These are phyloP conservation scores for Machaerirhynchus nigripectus DNA, from an alignment of 2,113 vertebrate species.

Conservation along the genomic window DNA sequence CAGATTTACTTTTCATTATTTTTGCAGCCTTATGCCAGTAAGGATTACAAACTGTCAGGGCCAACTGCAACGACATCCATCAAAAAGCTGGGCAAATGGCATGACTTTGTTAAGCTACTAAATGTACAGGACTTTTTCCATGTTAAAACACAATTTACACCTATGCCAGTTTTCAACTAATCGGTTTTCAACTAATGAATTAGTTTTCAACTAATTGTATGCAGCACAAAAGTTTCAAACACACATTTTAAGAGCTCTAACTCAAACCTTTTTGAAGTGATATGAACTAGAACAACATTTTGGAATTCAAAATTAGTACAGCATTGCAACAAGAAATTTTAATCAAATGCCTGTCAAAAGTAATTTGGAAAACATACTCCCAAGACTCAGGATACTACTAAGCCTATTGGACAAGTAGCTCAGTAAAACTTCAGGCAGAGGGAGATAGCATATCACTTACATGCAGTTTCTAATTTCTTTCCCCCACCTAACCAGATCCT, in stretches of 20 bases:
- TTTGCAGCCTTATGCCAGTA: not conserved
- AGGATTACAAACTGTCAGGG: not conserved
- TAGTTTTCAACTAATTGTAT: not conserved
- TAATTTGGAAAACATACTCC: not conserved
- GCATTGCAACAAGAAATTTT: not conserved
- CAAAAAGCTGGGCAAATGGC: not conserved
- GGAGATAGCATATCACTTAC: accelerated
- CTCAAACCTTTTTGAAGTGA: not conserved
- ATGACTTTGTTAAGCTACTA: not conserved
- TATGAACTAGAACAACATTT: not conserved
- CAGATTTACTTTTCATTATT: not conserved
- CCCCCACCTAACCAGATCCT: not conserved
- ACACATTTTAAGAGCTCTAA: not conserved
- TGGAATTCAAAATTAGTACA: not conserved
- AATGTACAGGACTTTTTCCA: not conserved
- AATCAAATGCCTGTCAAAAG: not conserved
- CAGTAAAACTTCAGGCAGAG: not conserved
- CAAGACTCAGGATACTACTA: not conserved
- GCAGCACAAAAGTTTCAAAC: not conserved
- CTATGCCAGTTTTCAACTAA: not conserved
- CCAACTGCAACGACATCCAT: not conserved
- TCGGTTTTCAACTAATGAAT: not conserved
- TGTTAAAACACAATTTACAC: not conserved
- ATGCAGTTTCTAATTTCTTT: not conserved
- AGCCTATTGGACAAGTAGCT: not conserved